Conservation (phyloP, 2,797 vertebrate genomes). For the Scomberomorus guttatus region DNA sequence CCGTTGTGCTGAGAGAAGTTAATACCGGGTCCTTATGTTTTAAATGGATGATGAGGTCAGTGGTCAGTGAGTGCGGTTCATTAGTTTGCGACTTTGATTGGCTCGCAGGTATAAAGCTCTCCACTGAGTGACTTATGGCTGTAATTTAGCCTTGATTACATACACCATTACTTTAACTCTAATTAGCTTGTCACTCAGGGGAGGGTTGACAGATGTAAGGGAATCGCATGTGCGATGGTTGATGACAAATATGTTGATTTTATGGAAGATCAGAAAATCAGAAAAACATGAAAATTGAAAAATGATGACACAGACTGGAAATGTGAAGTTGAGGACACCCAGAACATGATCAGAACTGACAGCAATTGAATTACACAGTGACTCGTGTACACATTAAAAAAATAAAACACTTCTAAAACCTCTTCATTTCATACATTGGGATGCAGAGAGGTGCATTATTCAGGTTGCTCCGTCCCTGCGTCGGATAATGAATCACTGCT, state of each 20-base stretch:
- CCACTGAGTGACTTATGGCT: conserved; percentile 74
- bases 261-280: background rate
- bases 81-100: conserved; percentile 61
- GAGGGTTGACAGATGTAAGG: conserved; percentile 25
- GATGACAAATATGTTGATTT: conserved; percentile 30
- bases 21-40: conserved; percentile 35
- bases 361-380: background rate
- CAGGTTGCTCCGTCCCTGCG: conserved; percentile 33
- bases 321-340: background rate
- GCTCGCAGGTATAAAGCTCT: conserved; percentile 56
- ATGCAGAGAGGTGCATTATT: conserved; percentile 59
- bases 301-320: background rate
- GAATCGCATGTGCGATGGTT: conserved; percentile 10
- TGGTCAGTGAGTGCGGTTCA: conserved; percentile 40
- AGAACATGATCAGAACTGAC: background rate
- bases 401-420: conserved; percentile 3
- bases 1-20: conserved; percentile 23
- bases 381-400: background rate
- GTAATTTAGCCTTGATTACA: conserved; percentile 79
- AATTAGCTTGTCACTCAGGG: conserved; percentile 75
- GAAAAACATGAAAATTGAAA: background rate
- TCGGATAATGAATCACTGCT: conserved; percentile 79
- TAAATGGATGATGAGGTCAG: conserved; percentile 56
- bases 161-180: conserved; percentile 74
- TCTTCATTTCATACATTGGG: conserved; percentile 27